Conservation (phyloP, 2,888 invertebrate genomes). For the Podabrus alpinus region DNA sequence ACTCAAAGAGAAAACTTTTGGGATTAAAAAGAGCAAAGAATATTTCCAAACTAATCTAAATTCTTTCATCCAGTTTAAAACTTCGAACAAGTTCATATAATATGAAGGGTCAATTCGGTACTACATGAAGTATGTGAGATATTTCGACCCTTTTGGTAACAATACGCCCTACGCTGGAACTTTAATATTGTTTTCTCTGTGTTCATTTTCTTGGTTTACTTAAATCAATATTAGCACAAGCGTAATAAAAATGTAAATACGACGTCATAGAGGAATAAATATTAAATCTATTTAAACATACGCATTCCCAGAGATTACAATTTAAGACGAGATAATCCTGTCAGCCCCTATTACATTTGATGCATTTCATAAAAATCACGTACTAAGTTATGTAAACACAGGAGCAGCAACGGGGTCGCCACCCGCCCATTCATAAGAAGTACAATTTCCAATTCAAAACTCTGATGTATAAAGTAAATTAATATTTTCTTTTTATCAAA, state of each 20-base stretch:
- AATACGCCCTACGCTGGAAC: slow-evolving; percentile 22
- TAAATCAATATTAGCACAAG: slow-evolving; percentile 1
- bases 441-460: background rate
- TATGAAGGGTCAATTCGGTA: slow-evolving; percentile 27
- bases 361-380: slow-evolving; percentile 17
- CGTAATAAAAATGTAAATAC: slow-evolving; percentile 3
- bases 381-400: slow-evolving; percentile 13
- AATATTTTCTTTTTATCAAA: background rate
- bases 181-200: slow-evolving; percentile 26
- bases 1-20: background rate
- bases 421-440: background rate
- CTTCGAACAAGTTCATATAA: slow-evolving; percentile 18
- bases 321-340: slow-evolving; percentile 15
- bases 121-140: slow-evolving; percentile 26
- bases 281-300: slow-evolving; percentile 16
- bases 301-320: slow-evolving; percentile 13
- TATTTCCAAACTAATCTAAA: background rate
- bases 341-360: slow-evolving; percentile 15
- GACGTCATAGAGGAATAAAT: slow-evolving; percentile 4
- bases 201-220: slow-evolving; percentile 7
- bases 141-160: slow-evolving; percentile 26
- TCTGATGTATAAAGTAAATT: background rate
- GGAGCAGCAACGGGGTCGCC: background rate
- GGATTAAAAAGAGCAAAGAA: background rate
- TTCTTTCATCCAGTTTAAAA: slow-evolving; percentile 20